Evolutionary conservation across 2,113 vertebrate genomes (phyloP), one percentile per base, ranked within the genome.

Genomic region (Pollimyrus isidori): DNA sequence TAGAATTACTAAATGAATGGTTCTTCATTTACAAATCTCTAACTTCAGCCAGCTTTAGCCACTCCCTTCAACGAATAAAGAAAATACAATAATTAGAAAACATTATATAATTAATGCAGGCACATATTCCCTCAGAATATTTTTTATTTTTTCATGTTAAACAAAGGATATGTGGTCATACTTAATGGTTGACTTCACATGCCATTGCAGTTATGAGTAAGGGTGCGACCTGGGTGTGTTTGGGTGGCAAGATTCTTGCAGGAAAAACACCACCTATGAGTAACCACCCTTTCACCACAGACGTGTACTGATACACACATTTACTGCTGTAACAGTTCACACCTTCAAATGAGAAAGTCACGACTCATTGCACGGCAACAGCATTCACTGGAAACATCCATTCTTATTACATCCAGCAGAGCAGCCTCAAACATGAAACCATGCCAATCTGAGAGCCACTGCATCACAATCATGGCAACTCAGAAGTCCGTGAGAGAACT

Each of bases 171-270:
- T 84, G 82, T n/a, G 39, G 42, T 48, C 45, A 46, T 42, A 84
- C 45, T 23, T 11, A 46, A 42, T 46, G 82, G 82, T 4, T 23
- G 39, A 48, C 21, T 84, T 48, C 42, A 45, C 82, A 46, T 45
- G 82, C 42, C 82, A 84, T 42, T 45, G 82, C 45, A 48, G 39
- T 84, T 84, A 84, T 48, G 82, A 48, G 23, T 42, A 26, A 46
- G 42, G 82, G 82, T 84, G 82, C n/a, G 82, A 84, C 82, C 82
- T 84, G 45, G 82, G 82, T 84, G 82, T 84, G 82, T 84, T 48
- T 84, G 82, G 45, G 82, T 45, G 39, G 45, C 9, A 84, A 23
- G 82, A 46, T 48, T n/a, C 45, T 69, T 39, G 45, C 42, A 84
- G 82, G n/a, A 46, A 84, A 45, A 4, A 84, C 82, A 84, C 21